Evolutionary conservation across 92 coral and sea anemone genomes (phyloP), one percentile per base, ranked within the genome.

Genomic region (Heliopora coerulea): DNA sequence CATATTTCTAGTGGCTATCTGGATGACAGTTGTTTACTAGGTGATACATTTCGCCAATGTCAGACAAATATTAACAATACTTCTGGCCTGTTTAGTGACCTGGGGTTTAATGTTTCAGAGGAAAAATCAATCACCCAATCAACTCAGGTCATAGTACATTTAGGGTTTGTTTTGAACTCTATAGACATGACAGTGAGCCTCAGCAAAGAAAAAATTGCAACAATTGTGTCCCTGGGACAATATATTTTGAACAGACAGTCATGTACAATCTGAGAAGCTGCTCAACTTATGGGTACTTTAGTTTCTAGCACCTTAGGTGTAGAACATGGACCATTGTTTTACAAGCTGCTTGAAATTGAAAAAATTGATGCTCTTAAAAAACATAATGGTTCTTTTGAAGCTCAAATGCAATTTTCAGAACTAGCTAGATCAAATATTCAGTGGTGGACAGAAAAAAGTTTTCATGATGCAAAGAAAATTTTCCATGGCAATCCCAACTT

Each of bases 1-100:
- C 88, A 84, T 68, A 50, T 84, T 11, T 79, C 78, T 33, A 79
- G 81, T 73, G 77, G 84, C 57, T 79, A 72, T 42, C 54, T 84
- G 14, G 81, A 84, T 63, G 80, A 84, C 48, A 4, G 6, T 37
- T 37, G 42, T 37, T 37, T 5, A 37, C 12, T 37, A 12, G 42
- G 6, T 37, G 12, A 37, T 37, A 4, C 42, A 37, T 37, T 4
- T 37, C 6, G 6, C 12, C 6, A 37, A 37, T 37, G 42, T 37
- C 42, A 37, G 12, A 4, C 42, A 37, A 37, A 37, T 37, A 37
- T 37, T 12, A 5, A 37, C 5, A 12, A 37, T 4, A 37, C 42
- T 4, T 12, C 12, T 37, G 12, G 12, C 42, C 42, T 37, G 5
- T 12, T 37, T 4, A 37, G 5, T 5, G 42, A 12, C 42, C 12